These are phyloP conservation scores for Bostrychus sinensis DNA, from an alignment of 2,113 vertebrate species.

Conservation along the genomic window DNA sequence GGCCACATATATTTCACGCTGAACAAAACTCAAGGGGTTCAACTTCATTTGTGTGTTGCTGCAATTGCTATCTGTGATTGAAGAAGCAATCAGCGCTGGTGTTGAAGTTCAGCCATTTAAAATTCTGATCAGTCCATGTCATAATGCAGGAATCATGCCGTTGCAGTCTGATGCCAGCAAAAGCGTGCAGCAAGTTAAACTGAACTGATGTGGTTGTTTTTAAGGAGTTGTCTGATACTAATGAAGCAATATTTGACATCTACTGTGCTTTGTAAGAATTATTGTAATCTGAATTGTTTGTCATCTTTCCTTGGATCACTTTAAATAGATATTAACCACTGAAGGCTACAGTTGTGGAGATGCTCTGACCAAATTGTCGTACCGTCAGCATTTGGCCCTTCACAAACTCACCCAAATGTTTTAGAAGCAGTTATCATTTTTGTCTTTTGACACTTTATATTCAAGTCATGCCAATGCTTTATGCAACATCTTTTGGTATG, in stretches of 20 bases:
- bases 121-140: constrained; percentile 48
- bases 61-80: constrained; percentile 37
- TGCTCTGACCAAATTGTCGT: too few relatives aligned
- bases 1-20: constrained; percentile 32
- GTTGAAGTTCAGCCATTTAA: constrained; percentile 38
- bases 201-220: constrained; percentile 30
- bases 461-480: constrained; percentile 5
- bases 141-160: constrained; percentile 27
- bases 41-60: constrained; percentile 44
- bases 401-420: too few relatives aligned
- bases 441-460: constrained; percentile 9
- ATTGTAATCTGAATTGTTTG: too few relatives aligned
- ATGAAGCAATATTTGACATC: constrained; percentile 17
- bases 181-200: constrained; percentile 15
- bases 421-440: too few relatives aligned
- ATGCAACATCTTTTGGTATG: constrained; percentile 1
- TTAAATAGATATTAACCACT: too few relatives aligned
- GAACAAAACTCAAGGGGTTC: constrained; percentile 36
- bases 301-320: too few relatives aligned
- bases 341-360: too few relatives aligned
- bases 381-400: too few relatives aligned
- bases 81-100: constrained; percentile 49
- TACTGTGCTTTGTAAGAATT: constrained; percentile 37
- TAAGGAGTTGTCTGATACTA: constrained; percentile 24
- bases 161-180: constrained; percentile 25